Evolutionary conservation across 1,140 invertebrate species (phyloP), one percentile per base, ranked within the genome.

Genomic region (Atta colombica): DNA sequence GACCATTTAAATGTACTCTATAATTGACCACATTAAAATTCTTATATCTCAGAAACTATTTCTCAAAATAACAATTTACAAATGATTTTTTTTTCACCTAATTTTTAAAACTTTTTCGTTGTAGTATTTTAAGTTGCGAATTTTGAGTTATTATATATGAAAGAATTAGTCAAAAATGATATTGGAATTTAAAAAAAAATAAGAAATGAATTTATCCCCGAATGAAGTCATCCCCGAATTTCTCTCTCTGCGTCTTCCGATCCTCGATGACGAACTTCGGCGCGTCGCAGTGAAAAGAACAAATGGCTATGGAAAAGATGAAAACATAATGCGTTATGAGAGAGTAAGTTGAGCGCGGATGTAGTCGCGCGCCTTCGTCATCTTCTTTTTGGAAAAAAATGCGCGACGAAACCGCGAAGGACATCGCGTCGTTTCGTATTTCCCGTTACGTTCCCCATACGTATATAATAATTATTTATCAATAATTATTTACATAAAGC

Each of bases 401-500:
- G 69, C 68, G 58, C 71, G 77, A 89, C 63, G 28, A 89, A 55
- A 82, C 71, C 53, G 31, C 68, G 18, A 21, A 31, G 65, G 28
- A 69, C 68, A 31, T 63, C 35, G 69, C 85, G 58, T 51, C 35
- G 77, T 80, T 49, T 35, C 55, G 60, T 45, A 75, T 71, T 69
- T 25, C 35, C 31, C 69, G 25, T 35, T 82, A 60, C 18, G 74
- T 69, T 63, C 25, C n/a, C 55, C n/a, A 21, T 28, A 77, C 68
- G 18, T 71, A 87, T 60, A 85, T 85, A 84, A 78, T 85, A 65
- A 66, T 84, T 68, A 75, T 84, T 84, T 84, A 84, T 84, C 80
- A 81, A 81, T 81, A 81, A 31, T 71, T 94, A 95, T 94, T 94
- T 95, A 95, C 94, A 95, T 45, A 49, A 90, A 93, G 90, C 88